Evolutionary conservation across 2,113 vertebrate genomes (phyloP), one percentile per base, ranked within the genome.

Genomic region (Silurus asotus): DNA sequence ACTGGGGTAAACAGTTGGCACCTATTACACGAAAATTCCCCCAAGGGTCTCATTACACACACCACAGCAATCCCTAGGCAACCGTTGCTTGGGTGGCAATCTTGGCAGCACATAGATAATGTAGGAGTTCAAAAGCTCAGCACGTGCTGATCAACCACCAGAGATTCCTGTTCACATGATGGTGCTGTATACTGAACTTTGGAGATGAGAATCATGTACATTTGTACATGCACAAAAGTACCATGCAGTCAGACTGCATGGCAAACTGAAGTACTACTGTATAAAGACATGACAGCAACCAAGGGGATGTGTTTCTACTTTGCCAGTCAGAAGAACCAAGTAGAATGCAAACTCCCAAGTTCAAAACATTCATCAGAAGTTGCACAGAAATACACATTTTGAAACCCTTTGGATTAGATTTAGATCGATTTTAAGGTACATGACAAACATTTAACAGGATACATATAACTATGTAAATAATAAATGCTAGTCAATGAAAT

Each of bases 1-100:
- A 74, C 72, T 65, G 56, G 64, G 86, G 65, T 79, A 82, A 87
- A 85, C 14, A 59, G 55, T 76, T 77, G 72, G 83, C 25, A 84
- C 59, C 67, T 78, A 13, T 48, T 83, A 87, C 85, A 89, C 25
- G 74, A 72, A 58, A 80, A 88, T 64, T 64, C 85, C 77, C 55
- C 62, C 4, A 45, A 82, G 78, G 56, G 45, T 81, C 78, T 69
- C 55, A 85, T 82, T 87, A 85, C 56, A 14, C 53, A 84, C 79
- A 82, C 62, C 53, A 85, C 70, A 64, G 79, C 70, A 87, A 87
- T 70, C 25, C 6, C 70, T 82, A 69, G 14, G 88, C 88, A 89
- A 89, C 88, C 2, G 88, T 87, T 89, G 85, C 86, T 87, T 85
- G 49, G 83, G 59, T 86, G 56, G 70, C 53, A 28, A 85, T 83